Percentiles rank a stretch among this genome's conserved stretches.
These are phyloP conservation scores for Coregonus ussuriensis DNA, from an alignment of 2,797 vertebrate species.

Conservation along the genomic window DNA sequence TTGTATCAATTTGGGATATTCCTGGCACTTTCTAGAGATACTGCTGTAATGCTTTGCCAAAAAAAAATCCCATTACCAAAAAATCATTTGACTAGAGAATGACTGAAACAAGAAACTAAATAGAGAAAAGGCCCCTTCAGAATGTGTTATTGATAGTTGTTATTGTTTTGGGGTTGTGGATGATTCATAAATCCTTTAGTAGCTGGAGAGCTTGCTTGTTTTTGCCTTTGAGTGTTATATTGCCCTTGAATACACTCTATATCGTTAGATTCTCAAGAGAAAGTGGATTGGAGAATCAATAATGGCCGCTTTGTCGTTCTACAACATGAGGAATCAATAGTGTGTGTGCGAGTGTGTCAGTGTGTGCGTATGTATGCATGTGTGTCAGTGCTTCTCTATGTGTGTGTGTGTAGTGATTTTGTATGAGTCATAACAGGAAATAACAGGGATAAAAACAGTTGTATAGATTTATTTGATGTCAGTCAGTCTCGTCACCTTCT, in stretches of 20 bases:
- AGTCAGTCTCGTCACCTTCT: slow-evolving; percentile 56
- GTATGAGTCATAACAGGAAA: not conserved
- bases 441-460: not conserved
- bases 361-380: slow-evolving; percentile 7
- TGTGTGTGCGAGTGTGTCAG: slow-evolving; percentile 44
- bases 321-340: slow-evolving; percentile 68
- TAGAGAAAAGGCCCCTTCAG: slow-evolving; percentile 18
- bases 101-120: not conserved
- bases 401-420: slow-evolving; percentile 18
- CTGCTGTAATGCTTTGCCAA: slow-evolving; percentile 5
- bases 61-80: slow-evolving; percentile 32
- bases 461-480: slow-evolving; percentile 61
- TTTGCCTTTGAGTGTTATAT: slow-evolving; percentile 45
- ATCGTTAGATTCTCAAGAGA: slow-evolving; percentile 65
- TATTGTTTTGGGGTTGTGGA: slow-evolving; percentile 22
- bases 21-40: slow-evolving; percentile 23
- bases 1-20: not conserved
- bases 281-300: slow-evolving; percentile 70
- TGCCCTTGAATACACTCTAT: slow-evolving; percentile 71
- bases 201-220: slow-evolving; percentile 40
- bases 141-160: slow-evolving; percentile 53
- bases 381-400: slow-evolving; percentile 33
- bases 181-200: slow-evolving; percentile 42
- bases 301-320: slow-evolving; percentile 73
- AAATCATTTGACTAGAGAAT: slow-evolving; percentile 4